Evolutionary conservation across 2,113 vertebrate genomes (phyloP).

Genomic region (Climacteris rufus): DNA sequence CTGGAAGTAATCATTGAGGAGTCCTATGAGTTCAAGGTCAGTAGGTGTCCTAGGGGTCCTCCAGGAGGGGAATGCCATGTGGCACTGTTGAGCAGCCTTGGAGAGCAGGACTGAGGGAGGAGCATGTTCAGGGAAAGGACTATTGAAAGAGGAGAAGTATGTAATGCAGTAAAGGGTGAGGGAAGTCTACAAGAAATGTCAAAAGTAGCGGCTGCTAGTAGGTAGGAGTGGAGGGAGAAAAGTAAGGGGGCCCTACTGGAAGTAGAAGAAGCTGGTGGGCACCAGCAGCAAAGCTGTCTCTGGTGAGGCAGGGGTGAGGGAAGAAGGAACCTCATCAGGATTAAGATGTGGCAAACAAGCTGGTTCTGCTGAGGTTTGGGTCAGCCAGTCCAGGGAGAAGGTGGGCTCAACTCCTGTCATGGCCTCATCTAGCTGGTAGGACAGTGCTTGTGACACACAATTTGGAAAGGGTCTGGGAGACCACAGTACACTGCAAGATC

Average conservation of each 20-base stretch:
- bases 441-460: background rate
- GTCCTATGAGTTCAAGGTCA: conserved; percentile 98
- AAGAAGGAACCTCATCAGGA: background rate
- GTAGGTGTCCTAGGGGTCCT: background rate
- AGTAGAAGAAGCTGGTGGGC: background rate
- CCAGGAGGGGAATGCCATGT: background rate
- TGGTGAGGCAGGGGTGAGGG: background rate
- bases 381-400: background rate
- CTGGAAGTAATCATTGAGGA: conserved; percentile 98
- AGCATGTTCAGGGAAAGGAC: background rate
- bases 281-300: background rate
- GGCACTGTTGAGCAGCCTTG: background rate
- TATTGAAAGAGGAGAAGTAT: background rate
- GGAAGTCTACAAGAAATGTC: background rate
- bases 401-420: background rate
- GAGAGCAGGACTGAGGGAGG: background rate
- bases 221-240: background rate
- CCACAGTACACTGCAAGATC: background rate
- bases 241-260: background rate
- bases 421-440: background rate
- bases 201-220: background rate
- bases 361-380: background rate
- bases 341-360: background rate
- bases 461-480: background rate
- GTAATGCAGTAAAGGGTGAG: background rate